These are phyloP conservation scores for Caiman crocodilus DNA, from an alignment of 2,797 vertebrate genomes.

Conservation along the genomic window DNA sequence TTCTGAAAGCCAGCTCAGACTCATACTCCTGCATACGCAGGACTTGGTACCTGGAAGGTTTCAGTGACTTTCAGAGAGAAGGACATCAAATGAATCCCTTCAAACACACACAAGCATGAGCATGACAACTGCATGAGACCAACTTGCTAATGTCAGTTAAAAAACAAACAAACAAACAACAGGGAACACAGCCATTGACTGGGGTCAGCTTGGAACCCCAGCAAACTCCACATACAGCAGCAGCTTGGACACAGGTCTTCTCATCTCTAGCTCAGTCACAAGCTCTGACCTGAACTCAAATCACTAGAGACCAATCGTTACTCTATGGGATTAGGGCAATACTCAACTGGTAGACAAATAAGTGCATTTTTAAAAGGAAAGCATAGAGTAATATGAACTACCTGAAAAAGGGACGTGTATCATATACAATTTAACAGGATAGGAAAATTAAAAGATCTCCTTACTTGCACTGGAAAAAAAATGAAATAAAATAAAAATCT, in stretches of 20 bases:
- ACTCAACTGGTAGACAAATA: not conserved
- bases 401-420: not conserved
- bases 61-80: not conserved
- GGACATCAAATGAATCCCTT: not conserved
- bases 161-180: rapidly evolving
- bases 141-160: not conserved
- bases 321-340: not conserved
- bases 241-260: not conserved
- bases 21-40: not conserved
- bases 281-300: not conserved
- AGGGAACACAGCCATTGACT: not conserved
- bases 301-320: not conserved
- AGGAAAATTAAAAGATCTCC: not conserved
- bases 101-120: rapidly evolving
- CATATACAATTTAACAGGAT: not conserved
- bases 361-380: not conserved
- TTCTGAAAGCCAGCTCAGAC: not conserved
- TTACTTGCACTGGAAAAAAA: no score
- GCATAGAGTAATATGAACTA: not conserved
- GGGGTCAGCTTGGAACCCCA: not conserved
- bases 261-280: not conserved
- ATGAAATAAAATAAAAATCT: no score
- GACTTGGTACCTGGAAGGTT: not conserved
- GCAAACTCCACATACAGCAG: not conserved
- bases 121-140: not conserved